A percentile compares a stretch with the other conserved stretches of the same genome.
These are phyloP conservation scores for Dipodomys merriami DNA, from an alignment of 2,113 vertebrate genomes.

Conservation along the genomic window DNA sequence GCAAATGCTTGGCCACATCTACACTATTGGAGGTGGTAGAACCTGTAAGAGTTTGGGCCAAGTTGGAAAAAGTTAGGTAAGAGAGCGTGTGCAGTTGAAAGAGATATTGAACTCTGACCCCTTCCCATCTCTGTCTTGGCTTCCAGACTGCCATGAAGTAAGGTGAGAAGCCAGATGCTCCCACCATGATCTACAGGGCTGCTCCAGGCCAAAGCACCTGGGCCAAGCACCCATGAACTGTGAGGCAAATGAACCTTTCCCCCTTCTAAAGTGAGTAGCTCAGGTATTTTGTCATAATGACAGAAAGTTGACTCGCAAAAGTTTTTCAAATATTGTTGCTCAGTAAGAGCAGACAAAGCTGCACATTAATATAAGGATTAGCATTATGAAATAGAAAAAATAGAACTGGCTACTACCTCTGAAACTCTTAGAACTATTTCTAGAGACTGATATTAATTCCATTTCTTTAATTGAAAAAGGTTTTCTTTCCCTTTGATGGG, in stretches of 20 bases:
- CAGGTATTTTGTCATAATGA: background rate
- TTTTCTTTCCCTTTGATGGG: background rate
- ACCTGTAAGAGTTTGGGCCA: background rate
- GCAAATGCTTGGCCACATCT: background rate
- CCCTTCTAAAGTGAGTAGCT: background rate
- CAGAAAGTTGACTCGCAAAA: background rate
- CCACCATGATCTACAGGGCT: background rate
- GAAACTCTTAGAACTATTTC: slow-evolving; percentile 11
- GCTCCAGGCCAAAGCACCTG: background rate
- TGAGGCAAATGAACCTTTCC: background rate
- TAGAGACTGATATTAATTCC: background rate
- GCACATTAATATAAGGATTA: background rate
- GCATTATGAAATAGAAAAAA: background rate
- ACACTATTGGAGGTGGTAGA: background rate
- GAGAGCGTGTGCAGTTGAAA: background rate
- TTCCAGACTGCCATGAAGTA: background rate
- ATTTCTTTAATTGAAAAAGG: slow-evolving; percentile 6
- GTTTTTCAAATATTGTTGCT: slow-evolving; percentile 17
- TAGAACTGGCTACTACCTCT: background rate
- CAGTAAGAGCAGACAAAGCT: background rate
- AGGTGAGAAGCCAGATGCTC: too few relatives aligned
- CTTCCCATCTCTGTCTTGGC: background rate
- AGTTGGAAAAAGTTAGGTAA: background rate
- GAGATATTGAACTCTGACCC: background rate
- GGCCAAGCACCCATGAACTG: background rate